Base-by-base conservation (phyloP, 2,113 vertebrate species). In the Neolamprologus toae region DNA sequence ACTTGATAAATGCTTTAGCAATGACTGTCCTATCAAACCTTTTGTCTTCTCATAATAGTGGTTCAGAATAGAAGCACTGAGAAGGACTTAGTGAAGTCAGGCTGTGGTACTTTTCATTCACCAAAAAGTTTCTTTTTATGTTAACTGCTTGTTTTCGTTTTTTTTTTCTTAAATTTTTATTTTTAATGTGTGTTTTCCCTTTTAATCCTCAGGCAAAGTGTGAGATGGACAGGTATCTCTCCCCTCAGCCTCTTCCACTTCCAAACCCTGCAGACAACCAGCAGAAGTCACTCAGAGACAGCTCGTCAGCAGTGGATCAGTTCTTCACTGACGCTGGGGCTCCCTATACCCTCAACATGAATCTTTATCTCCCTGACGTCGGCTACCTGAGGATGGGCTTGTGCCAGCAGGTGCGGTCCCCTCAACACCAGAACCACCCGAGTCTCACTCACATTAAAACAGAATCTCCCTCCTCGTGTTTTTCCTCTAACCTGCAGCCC, bases 331-430 rank as follows among this genome's bases (percentile, higher is more conserved):
- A 98, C 8, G 97, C 12, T 0, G 92, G 90, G n/a, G 90, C 98
- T 84, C 99, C 98, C 57, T 99, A 99, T 96, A 99, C 98, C 92
- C 98, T 99, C 95, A 99, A 99, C 94, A 99, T 99, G 98, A 99
- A 99, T 53, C 97, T 99, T 92, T 98, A 98, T 96, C 97, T 99
- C 55, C 98, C 98, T 0, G 98, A 99, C 79, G 96, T 98, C 19
- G 97, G 97, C 84, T 98, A 99, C 94, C 96, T 99, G 95, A 97
- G 98, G 96, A 98, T 98, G 92, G 98, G 98, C 92, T 93, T 99
- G 90, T 98, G 97, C 93, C 98, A 98, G 94, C 97, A 97, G 5
- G 95, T 96, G 84, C 97, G 97, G 90, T 95, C 96, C 35, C 92
- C 93, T 35, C 92, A 93, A 84, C 89, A 92, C 49, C 95, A 92